Evolutionary conservation across 2,888 invertebrate species (phyloP).

Genomic region (Hypsopygia costalis): DNA sequence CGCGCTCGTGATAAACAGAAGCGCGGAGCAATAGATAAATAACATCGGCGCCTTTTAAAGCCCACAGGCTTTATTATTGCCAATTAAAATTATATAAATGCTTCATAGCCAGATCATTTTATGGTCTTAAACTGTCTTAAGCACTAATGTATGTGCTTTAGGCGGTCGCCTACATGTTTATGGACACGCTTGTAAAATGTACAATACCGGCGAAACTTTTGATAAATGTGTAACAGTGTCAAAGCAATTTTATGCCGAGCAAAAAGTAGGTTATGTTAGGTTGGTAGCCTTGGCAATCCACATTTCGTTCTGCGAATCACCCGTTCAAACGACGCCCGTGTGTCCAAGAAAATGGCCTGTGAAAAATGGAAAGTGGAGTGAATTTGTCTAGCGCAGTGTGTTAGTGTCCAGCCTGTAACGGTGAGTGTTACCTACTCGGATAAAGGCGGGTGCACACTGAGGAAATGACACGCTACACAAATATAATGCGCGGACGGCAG

Average conservation of each 20-base stretch:
- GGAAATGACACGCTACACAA: conserved; percentile 48
- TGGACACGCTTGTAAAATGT: too few relatives aligned
- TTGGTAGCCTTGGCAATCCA: conserved; percentile 50
- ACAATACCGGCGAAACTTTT: conserved; percentile 5
- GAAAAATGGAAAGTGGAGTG: conserved; percentile 78
- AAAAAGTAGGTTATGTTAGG: conserved; percentile 55
- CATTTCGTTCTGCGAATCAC: conserved; percentile 63
- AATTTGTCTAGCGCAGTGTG: conserved; percentile 69
- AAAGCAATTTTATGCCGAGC: conserved; percentile 51
- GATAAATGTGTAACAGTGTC: conserved; percentile 40
- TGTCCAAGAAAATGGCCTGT: conserved; percentile 63
- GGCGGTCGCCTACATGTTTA: too few relatives aligned
- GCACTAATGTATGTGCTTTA: too few relatives aligned
- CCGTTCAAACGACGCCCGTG: conserved; percentile 51
- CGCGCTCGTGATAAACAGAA: not conserved
- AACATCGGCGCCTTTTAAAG: too few relatives aligned
- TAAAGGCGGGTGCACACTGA: conserved; percentile 40
- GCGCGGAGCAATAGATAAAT: not conserved
- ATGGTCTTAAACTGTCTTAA: too few relatives aligned
- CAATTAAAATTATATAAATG: conserved; percentile 7
- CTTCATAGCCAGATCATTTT: not conserved
- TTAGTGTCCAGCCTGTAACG: conserved; percentile 59
- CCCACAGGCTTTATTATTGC: not conserved
- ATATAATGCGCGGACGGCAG: conserved; percentile 26
- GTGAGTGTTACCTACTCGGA: conserved; percentile 38